Base-by-base conservation (phyloP, 2,797 vertebrate genomes). In the Rhyacichthys aspro region DNA sequence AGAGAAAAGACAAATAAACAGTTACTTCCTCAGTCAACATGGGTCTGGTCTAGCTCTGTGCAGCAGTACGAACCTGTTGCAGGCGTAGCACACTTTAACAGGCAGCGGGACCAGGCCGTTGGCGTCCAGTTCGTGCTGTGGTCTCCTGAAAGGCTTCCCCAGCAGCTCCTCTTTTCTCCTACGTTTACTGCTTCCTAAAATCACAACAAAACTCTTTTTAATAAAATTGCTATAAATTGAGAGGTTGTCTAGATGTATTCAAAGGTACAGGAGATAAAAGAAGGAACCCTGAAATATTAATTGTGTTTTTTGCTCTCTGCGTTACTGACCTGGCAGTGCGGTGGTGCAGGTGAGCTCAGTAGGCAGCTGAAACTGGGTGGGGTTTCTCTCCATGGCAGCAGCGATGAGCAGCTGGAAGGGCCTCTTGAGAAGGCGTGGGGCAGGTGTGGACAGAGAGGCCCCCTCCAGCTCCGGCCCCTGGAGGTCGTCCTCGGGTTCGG, bases 351-450 rank as follows among this genome's bases (percentile, higher is more conserved):
- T 98, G 82, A 99, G 94, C 84, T 99, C 97, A 41, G 94, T 97
- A 76, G 96, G 98, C 79, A 99, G 90, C 91, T 98, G 96, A 87
- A 99, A 99, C 82, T 98, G 97, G 7, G 96, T 96, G 49, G 97
- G 96, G 84, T 98, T 98, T 82, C 95, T 93, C 88, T 99, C 96
- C 96, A 98, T 97, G 62, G 97, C 98, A 1, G 97, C 96, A 17
- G 96, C 96, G 63, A 99, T 98, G 44, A 99, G 93, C 77, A 99
- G 92, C 89, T 98, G 95, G 81, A 99, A 98, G 42, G 95, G 97
- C 72, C 95, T 93, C 87, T 96, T 97, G 67, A 99, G 86, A 53
- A 90, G 95, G 85, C 82, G 95, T 73, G 88, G 95, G 65, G 64
- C 90, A 67, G 93, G 93, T 84, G 92, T 83, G 0, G 94, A 90